Conservation (phyloP, 2,888 invertebrate genomes). For the Venustoraphidia nigricollis region DNA sequence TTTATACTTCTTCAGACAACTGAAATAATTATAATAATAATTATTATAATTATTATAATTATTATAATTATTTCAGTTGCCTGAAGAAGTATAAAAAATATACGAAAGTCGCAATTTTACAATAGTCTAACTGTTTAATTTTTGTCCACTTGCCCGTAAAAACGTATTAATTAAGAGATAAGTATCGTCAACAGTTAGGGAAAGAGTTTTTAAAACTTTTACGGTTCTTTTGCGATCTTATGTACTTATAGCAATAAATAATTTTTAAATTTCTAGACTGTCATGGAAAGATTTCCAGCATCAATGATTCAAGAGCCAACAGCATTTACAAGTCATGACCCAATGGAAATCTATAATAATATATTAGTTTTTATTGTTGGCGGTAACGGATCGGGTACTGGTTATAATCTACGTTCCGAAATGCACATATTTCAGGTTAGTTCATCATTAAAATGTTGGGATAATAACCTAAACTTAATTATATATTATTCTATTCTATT, state of each 20-base stretch:
- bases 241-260: background rate
- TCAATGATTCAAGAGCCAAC: conserved; percentile 89
- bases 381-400: conserved; percentile 35
- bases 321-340: conserved; percentile 91
- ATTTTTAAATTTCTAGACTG: conserved; percentile 45
- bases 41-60: no score
- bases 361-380: conserved; percentile 93
- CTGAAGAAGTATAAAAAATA: no score
- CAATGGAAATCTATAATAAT: conserved; percentile 96
- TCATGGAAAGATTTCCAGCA: conserved; percentile 93
- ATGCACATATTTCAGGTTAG: conserved; percentile 90
- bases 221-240: no score
- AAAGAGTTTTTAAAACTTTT: no score
- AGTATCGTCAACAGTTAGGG: no score
- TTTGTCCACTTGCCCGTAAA: no score
- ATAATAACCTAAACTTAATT: background rate
- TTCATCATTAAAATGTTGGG: conserved; percentile 1
- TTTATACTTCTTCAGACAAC: no score
- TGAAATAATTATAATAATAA: no score
- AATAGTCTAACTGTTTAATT: no score
- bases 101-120: no score
- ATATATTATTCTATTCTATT: conserved; percentile 12
- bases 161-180: background rate
- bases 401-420: conserved; percentile 57
- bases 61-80: no score